A percentile compares a stretch with the other conserved stretches of the same genome.
Evolutionary conservation across 2,888 invertebrate genomes (phyloP).

Genomic region (Bruchidius siliquastri): DNA sequence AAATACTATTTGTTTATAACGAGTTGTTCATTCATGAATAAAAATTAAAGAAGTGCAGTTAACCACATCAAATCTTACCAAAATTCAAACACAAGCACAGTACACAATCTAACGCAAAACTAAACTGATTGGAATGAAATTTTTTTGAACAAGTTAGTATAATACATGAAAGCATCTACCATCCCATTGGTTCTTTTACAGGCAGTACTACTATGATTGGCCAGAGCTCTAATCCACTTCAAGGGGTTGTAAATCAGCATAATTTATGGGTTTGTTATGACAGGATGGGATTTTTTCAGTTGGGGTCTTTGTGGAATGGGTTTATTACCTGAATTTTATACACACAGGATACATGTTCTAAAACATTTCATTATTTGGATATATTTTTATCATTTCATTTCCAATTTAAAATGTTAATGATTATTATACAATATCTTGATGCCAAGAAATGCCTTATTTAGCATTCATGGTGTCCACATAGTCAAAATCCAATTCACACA

Average conservation of each 20-base stretch:
- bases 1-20: too few relatives aligned
- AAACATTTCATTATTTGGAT: too few relatives aligned
- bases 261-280: background rate
- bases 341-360: too few relatives aligned
- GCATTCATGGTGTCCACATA: too few relatives aligned
- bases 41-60: too few relatives aligned
- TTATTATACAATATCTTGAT: too few relatives aligned
- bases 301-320: background rate
- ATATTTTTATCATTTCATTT: too few relatives aligned
- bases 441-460: too few relatives aligned
- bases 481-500: too few relatives aligned
- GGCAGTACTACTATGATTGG: background rate
- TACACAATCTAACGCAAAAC: background rate
- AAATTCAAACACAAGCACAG: background rate
- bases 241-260: background rate
- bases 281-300: background rate
- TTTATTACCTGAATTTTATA: background rate
- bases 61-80: background rate
- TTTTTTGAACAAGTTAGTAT: background rate
- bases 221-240: background rate
- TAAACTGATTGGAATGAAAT: background rate
- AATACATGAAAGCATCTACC: background rate
- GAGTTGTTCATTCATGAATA: too few relatives aligned
- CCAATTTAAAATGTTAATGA: too few relatives aligned
- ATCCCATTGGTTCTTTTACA: background rate